A percentile compares a stretch with the other conserved stretches of the same genome.
Conservation (phyloP, 2,113 vertebrate species). For the Oreotragus oreotragus region DNA sequence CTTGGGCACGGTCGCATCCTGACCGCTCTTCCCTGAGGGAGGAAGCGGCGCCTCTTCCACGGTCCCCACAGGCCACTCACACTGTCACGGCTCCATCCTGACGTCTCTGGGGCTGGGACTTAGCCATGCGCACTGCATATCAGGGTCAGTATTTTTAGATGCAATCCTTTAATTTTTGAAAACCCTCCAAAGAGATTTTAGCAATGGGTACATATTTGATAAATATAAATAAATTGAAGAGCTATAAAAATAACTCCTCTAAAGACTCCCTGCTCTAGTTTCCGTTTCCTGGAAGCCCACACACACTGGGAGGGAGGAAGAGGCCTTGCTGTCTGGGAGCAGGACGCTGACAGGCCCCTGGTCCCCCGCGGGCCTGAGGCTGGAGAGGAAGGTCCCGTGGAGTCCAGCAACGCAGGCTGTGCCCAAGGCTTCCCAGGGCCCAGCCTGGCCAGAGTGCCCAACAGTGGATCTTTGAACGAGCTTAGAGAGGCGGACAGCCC, state of each 20-base stretch:
- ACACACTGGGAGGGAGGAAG: accelerated
- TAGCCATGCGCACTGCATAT: neutral
- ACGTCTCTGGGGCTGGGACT: neutral
- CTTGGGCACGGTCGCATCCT: accelerated
- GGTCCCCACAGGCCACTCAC: accelerated
- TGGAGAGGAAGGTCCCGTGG: accelerated
- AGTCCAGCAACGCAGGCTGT: accelerated
- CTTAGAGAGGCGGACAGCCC: accelerated
- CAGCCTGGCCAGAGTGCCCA: neutral
- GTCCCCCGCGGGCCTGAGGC: accelerated
- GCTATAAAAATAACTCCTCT: conserved; percentile 7
- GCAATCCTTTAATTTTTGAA: conserved; percentile 62
- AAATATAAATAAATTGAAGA: conserved; percentile 29
- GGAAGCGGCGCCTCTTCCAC: accelerated
- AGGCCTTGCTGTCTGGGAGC: accelerated
- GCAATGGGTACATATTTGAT: neutral
- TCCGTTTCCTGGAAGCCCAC: accelerated
- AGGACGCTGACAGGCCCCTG: accelerated
- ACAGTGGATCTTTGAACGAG: accelerated
- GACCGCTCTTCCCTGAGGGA: accelerated
- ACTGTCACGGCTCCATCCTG: accelerated
- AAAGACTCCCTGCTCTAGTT: neutral
- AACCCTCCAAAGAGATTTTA: conserved; percentile 38
- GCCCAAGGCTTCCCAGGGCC: neutral
- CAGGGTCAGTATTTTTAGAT: conserved; percentile 54